Evolutionary conservation across 2,113 vertebrate genomes (phyloP), one percentile per base, ranked within the genome.

Genomic region (Otolemur garnettii): DNA sequence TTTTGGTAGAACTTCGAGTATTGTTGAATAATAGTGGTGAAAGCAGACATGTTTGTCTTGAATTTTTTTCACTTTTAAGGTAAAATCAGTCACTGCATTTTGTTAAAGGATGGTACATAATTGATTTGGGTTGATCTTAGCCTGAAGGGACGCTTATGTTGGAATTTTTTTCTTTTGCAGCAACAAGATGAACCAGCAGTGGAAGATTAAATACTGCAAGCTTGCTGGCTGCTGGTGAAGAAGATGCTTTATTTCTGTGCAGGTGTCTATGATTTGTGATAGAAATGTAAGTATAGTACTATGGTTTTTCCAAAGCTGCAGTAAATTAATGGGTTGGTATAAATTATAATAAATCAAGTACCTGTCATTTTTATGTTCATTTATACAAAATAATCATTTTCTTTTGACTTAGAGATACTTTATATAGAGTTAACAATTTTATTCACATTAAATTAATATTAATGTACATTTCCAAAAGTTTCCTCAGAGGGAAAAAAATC

Each of bases 221-320:
- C 83, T 97, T 89, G 92, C 87, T 96, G 93, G 89, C 93, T 97
- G 53, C 59, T 22, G 59, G 77, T 98, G 97, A 98, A 96, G 95
- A 98, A 94, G 94, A 96, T 96, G 14, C 35, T 96, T 93, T 90
- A 81, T 96, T 96, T 95, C 96, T 92, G 87, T 98, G 97, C 90
- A 93, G 96, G 91, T 97, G 96, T 75, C 97, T 97, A 79, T 98
- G 98, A 97, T 96, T 88, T 97, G 78, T 68, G 97, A 90, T 96
- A 95, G 89, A 95, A 98, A 98, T 93, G 98, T 98, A 98, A 98
- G 98, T 95, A 64, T 62, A 93, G 68, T 33, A 60, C 94, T 38
- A 15, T 60, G 60, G 18, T 74, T 96, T 93, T 90, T 79, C 62
- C 28, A 72, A 38, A 87, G 26, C 38, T 83, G 18, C 4, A 92